These are phyloP conservation scores for Cryptocheilus praepositus DNA, from an alignment of 2,888 invertebrate genomes.

Conservation along the genomic window DNA sequence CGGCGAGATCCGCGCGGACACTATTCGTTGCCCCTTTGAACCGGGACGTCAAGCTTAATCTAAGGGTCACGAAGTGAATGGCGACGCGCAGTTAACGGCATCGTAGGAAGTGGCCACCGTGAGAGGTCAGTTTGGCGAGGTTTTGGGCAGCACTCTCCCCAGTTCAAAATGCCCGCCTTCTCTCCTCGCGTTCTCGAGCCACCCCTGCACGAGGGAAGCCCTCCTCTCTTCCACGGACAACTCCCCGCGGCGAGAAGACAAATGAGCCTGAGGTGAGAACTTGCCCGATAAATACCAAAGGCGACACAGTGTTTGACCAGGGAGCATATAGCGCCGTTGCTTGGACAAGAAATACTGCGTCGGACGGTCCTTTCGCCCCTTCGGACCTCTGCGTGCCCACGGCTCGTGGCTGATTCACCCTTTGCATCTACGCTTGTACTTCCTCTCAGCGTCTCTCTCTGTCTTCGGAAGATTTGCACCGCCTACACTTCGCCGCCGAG, in stretches of 20 bases:
- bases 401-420: slow-evolving; percentile 28
- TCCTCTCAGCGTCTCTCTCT: slow-evolving; percentile 9
- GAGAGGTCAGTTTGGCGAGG: slow-evolving; percentile 47
- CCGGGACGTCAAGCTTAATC: no score
- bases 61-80: no score
- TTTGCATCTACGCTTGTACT: slow-evolving; percentile 23
- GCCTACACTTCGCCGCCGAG: background rate
- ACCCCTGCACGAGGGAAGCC: slow-evolving; percentile 20
- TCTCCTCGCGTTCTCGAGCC: slow-evolving; percentile 16
- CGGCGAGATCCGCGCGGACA: no score
- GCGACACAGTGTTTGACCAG: slow-evolving; percentile 74
- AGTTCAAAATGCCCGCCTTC: slow-evolving; percentile 21
- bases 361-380: slow-evolving; percentile 57
- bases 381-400: slow-evolving; percentile 36
- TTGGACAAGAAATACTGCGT: slow-evolving; percentile 70
- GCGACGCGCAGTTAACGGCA: no score
- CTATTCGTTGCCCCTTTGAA: no score
- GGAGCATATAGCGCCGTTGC: slow-evolving; percentile 60
- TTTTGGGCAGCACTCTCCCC: slow-evolving; percentile 47
- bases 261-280: slow-evolving; percentile 75
- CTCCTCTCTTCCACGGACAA: slow-evolving; percentile 53
- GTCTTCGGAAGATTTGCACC: background rate
- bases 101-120: background rate
- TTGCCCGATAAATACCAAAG: slow-evolving; percentile 75
- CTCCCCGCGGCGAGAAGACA: slow-evolving; percentile 71